Evolutionary conservation across 2,113 vertebrate genomes (phyloP), one percentile per base, ranked within the genome.

Genomic region (Notarius quadriscutis): DNA sequence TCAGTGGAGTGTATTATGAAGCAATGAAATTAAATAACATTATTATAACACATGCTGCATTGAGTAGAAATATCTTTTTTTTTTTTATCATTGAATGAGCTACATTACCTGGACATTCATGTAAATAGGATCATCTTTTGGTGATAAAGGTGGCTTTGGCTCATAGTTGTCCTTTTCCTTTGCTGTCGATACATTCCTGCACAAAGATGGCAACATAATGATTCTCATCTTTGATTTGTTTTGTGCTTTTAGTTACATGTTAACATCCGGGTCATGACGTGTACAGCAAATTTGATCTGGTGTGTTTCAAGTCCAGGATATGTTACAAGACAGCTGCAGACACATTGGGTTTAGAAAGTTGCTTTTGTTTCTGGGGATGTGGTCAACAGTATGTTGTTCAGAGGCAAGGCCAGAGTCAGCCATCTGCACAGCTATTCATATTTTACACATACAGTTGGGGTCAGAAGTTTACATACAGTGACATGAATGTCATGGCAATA

Each of bases 101-200:
- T 82, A 15, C 34, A 58, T 5, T 87, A 84, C 87, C 87, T 87
- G 87, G 14, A 87, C 30, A 69, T 87, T 87, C 6, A 22, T 77
- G 75, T 87, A 87, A 50, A 87, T 71, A 15, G 86, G 67, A 6
- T 82, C 71, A 7, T 77, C 86, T 65, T 53, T 65, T 0, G 67
- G 50, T 34, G 86, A 9, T 58, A 30, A 22, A 25, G 58, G 8
- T n/a, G 81, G 60, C 63, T 84, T 75, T 25, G 77, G 25, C 10
- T 58, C n/a, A 7, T 50, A 57, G 6, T 58, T 10, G 15, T 67
- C 57, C 60, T 69, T 79, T 22, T 27, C 72, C 17, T 63, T 69
- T n/a, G 41, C 57, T 7, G 18, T 6, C 14, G 9, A 0, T 10
- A 79, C 18, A 27, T 55, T 25, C 25, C 87, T 87, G 74, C 50